Evolutionary conservation across 1,140 invertebrate genomes (phyloP).

Genomic region (Drosophila tropicalis): DNA sequence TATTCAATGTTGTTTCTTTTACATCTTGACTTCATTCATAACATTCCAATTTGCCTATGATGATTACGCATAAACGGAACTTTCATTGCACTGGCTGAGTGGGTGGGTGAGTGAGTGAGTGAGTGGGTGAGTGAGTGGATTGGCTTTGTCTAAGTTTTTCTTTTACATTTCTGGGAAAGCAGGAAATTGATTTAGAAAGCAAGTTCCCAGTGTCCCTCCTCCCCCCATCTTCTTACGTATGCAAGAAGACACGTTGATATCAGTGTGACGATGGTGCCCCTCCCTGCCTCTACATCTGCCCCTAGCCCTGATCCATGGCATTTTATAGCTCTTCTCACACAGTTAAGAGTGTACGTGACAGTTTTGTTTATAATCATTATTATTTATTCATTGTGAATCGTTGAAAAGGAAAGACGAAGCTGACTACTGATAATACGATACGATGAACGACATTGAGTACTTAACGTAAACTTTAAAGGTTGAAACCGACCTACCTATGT

Average conservation of each 20-base stretch:
- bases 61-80: neutral
- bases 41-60: neutral
- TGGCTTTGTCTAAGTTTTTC: slow-evolving; percentile 58
- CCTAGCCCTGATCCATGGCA: neutral
- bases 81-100: neutral
- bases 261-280: slow-evolving; percentile 19
- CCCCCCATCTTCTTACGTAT: slow-evolving; percentile 27
- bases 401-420: slow-evolving; percentile 10
- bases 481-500: neutral
- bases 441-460: slow-evolving; percentile 62
- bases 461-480: slow-evolving; percentile 39
- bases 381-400: slow-evolving; percentile 50
- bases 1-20: neutral
- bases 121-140: slow-evolving; percentile 9
- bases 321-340: slow-evolving; percentile 29
- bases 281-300: slow-evolving; percentile 8
- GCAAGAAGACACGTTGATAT: slow-evolving; percentile 27
- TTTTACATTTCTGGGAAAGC: slow-evolving; percentile 70
- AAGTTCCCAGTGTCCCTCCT: slow-evolving; percentile 5
- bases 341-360: slow-evolving; percentile 64
- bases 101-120: slow-evolving; percentile 26
- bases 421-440: slow-evolving; percentile 21
- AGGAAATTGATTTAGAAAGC: slow-evolving; percentile 67
- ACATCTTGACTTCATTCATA: slow-evolving; percentile 2
- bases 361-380: slow-evolving; percentile 75